Percentiles rank a stretch among this genome's conserved stretches.
These are phyloP conservation scores for Microcebus griseorufus DNA, from an alignment of 2,113 vertebrate genomes.

Conservation along the genomic window DNA sequence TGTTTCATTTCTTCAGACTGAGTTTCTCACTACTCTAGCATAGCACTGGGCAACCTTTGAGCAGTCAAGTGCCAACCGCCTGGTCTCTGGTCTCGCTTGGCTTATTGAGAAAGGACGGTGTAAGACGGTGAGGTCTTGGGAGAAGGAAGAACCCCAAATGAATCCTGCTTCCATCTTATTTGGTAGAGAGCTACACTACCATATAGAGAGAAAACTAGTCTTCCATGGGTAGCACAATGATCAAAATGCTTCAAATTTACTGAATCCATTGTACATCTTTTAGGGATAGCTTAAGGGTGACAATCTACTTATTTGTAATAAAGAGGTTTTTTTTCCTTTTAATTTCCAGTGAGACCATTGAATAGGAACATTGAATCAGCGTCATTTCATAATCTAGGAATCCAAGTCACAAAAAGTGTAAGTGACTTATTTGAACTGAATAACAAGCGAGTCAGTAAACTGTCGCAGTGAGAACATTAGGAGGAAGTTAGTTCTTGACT, in stretches of 20 bases:
- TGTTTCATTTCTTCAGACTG: slow-evolving; percentile 7
- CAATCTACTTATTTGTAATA: background rate
- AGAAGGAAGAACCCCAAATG: background rate
- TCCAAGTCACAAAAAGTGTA: slow-evolving; percentile 3
- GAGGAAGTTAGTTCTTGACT: background rate
- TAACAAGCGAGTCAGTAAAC: slow-evolving; percentile 2
- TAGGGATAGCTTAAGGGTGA: background rate
- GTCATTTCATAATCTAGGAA: background rate
- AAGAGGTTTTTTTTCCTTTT: background rate
- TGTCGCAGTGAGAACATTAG: background rate
- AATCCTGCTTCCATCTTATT: background rate
- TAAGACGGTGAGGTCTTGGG: background rate
- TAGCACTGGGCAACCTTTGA: background rate
- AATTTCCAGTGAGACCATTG: background rate
- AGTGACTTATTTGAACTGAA: slow-evolving; percentile 8
- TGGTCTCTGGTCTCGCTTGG: background rate
- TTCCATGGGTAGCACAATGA: background rate
- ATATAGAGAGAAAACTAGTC: background rate
- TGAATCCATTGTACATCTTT: background rate
- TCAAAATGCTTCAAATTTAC: background rate
- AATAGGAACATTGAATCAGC: background rate
- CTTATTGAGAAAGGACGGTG: background rate
- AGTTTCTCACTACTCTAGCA: background rate
- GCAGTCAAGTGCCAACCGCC: background rate
- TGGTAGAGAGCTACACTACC: background rate